These are phyloP conservation scores for Eupeodes corollae DNA, from an alignment of 1,140 invertebrate species.

Conservation along the genomic window DNA sequence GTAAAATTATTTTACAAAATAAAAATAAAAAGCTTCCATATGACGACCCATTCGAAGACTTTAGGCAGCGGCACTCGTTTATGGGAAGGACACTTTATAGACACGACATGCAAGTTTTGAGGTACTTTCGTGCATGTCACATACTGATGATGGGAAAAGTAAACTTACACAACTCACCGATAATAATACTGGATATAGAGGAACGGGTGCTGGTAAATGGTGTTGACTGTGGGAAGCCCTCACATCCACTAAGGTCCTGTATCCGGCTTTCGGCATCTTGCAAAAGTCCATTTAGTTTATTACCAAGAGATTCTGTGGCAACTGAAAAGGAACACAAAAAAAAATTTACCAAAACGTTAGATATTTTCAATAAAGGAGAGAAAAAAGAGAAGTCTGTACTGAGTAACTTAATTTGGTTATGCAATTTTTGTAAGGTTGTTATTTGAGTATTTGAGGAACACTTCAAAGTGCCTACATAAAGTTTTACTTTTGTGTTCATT, in stretches of 20 bases:
- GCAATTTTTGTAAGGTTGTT: too few relatives aligned
- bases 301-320: constrained; percentile 58
- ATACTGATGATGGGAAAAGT: neutral
- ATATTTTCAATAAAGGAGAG: too few relatives aligned
- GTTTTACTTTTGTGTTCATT: too few relatives aligned
- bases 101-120: neutral
- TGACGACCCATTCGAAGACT: too few relatives aligned
- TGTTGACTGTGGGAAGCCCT: constrained; percentile 16
- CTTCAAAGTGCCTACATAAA: too few relatives aligned
- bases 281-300: constrained; percentile 60
- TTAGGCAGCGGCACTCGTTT: too few relatives aligned
- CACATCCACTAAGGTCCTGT: constrained; percentile 53
- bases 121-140: neutral
- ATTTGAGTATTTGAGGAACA: too few relatives aligned
- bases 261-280: constrained; percentile 68
- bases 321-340: constrained; percentile 43
- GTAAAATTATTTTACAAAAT: too few relatives aligned
- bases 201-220: constrained; percentile 25
- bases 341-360: constrained; percentile 6
- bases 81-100: neutral
- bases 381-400: too few relatives aligned
- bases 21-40: too few relatives aligned
- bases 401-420: too few relatives aligned
- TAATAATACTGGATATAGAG: constrained; percentile 37
- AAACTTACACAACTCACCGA: constrained; percentile 20